Base-by-base conservation (phyloP, 2,797 vertebrate genomes). In the Podargus strigoides region DNA sequence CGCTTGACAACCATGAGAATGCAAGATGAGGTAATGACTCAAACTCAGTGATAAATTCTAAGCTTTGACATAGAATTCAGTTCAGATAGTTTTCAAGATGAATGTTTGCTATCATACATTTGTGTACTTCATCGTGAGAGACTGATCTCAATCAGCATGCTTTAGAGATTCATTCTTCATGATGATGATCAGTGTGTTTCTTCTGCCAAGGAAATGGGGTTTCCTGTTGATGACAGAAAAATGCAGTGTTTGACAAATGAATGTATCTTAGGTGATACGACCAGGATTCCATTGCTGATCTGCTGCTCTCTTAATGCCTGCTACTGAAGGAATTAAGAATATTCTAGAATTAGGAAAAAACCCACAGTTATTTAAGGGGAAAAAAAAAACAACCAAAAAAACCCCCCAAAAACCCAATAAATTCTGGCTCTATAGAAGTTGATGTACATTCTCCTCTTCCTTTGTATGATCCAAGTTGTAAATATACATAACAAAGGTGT, bases 11-110 rank as follows among this genome's bases (percentile, higher is more conserved):
- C 97, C 73, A 90, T 97, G 95, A 98, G 97, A 72, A 98, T 99
- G 84, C 98, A 99, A 93, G 99, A 99, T 50, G 98, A 99, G 99
- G 99, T 99, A 98, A 96, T 36, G 28, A 37, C 64, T 84, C 23
- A 60, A 78, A 14, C 55, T 78, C 41, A 36, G 37, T 41, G 44
- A 53, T 30, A 77, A 58, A 47, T 59, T 86, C 64, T 68, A 72
- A 62, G 17, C 19, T 93, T 73, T 88, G 24, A 36, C 50, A 32
- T 84, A 59, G 46, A 72, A 93, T 75, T 84, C 34, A 60, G 47
- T 39, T 66, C 32, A 76, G 63, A 37, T 32, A 56, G 53, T 78
- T 90, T 85, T 79, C 50, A 79, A n/a, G 42, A 69, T 39, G 22
- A 32, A 26, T 42, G 17, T 69, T 91, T 74, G 46, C 32, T 77